These are phyloP conservation scores for Nibea albiflora DNA, from an alignment of 2,113 vertebrate species.

Conservation along the genomic window DNA sequence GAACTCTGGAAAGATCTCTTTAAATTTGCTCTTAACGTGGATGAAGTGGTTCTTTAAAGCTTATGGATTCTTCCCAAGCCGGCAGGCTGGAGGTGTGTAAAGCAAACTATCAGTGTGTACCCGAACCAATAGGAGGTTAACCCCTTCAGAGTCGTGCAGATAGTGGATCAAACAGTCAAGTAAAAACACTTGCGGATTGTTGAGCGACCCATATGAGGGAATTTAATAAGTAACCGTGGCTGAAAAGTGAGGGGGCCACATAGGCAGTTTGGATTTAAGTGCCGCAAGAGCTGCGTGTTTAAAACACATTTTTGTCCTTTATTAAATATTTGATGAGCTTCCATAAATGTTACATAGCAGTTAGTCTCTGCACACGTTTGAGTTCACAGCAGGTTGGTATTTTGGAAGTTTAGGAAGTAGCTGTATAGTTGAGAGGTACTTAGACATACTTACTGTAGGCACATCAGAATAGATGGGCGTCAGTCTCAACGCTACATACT, in stretches of 20 bases:
- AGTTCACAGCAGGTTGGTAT: neutral
- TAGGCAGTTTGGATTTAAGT: slow-evolving; percentile 9
- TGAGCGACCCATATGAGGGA: neutral
- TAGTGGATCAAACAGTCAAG: too few species aligned
- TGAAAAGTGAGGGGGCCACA: neutral
- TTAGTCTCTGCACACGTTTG: slow-evolving; percentile 7
- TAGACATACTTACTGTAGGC: neutral
- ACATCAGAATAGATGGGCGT: neutral
- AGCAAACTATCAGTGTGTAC: neutral
- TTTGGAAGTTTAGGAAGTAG: slow-evolving; percentile 5
- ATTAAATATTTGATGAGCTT: slow-evolving; percentile 48
- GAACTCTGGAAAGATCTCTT: neutral
- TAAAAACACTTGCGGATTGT: neutral
- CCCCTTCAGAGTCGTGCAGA: neutral
- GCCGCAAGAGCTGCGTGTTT: slow-evolving; percentile 41
- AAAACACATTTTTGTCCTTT: slow-evolving; percentile 15
- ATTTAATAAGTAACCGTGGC: neutral
- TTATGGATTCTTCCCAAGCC: neutral
- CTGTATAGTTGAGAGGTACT: neutral
- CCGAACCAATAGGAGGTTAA: neutral
- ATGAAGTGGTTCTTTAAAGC: neutral
- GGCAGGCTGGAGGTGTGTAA: neutral
- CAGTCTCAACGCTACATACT: too few species aligned
- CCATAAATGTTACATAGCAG: slow-evolving; percentile 52
- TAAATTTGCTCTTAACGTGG: neutral